Evolutionary conservation across 1,140 invertebrate genomes (phyloP), one percentile per base, ranked within the genome.

Genomic region (Drosophila parabipectinata): DNA sequence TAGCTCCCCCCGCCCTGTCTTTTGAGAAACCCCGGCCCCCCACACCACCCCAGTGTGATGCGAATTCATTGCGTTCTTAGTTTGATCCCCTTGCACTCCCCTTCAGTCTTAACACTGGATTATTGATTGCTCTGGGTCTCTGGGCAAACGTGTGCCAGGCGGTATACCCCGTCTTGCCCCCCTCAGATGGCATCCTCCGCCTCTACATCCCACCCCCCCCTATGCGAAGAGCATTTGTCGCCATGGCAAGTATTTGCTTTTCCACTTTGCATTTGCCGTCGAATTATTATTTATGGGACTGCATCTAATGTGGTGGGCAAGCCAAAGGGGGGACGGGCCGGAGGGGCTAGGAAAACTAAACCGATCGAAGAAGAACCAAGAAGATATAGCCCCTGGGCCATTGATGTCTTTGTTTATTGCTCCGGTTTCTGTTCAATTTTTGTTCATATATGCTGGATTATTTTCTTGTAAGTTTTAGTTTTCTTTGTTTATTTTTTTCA

Each of bases 111-210:
- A 28, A 28, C 30, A 45, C 63, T 54, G 73, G 67, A 78, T 88
- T 88, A 87, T 87, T 88, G 83, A 87, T 87, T 88, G 83, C 83
- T 87, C 78, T 87, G 72, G 83, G 83, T 87, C 72, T 87, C 83
- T 88, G 83, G 79, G 83, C 83, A 67, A 88, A 88, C 79, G 66
- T 73, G 68, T 79, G 61, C 71, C 61, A 37, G 30, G 57, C 39
- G 26, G 26, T 28, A 28, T 28, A 28, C 12, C 54, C 41, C 44
- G 34, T 28, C 5, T 7, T 15, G 1, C 28, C n/a, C 39, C 14
- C 15, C 14, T 24, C 9, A 3, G 39, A 14, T 41, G 39, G 12
- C 12, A 41, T n/a, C 41, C 37, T 6, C 8, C 32, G 32, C 69
- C 32, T 0, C 41, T 32, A 41, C 41, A 45, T 63, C 53, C 53